A percentile compares a stretch with the other conserved stretches of the same genome.
These are phyloP conservation scores for Psephotus haematonotus DNA, from an alignment of 2,113 vertebrate species.

Conservation along the genomic window DNA sequence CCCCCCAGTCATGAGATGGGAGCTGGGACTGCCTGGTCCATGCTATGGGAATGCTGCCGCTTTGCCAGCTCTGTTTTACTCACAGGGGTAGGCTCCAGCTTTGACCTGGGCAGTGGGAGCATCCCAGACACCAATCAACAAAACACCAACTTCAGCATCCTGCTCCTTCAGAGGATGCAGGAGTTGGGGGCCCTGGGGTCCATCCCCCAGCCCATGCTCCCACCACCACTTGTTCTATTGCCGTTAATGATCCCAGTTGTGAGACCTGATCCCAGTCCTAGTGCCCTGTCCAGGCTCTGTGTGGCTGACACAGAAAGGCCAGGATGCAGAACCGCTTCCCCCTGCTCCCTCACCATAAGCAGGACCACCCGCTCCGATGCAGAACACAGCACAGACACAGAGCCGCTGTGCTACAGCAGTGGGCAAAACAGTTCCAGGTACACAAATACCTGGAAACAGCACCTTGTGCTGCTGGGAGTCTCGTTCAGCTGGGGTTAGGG, in stretches of 20 bases:
- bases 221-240: no score
- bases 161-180: accelerated
- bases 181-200: accelerated
- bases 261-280: accelerated
- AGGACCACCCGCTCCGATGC: accelerated
- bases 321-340: background rate
- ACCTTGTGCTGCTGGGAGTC: background rate
- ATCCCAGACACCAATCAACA: background rate
- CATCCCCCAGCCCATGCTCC: no score
- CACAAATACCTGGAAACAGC: background rate
- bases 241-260: accelerated
- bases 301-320: accelerated
- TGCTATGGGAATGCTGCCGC: accelerated
- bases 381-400: accelerated
- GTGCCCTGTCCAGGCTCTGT: background rate
- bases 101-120: accelerated
- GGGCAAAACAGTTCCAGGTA: background rate
- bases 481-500: background rate
- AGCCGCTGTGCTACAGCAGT: background rate
- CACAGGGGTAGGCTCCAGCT: accelerated
- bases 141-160: background rate
- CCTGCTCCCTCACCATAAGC: accelerated
- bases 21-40: background rate
- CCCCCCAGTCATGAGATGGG: accelerated
- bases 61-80: background rate